These are phyloP conservation scores for Gryllus bimaculatus DNA, from an alignment of 1,140 invertebrate genomes.

Conservation along the genomic window DNA sequence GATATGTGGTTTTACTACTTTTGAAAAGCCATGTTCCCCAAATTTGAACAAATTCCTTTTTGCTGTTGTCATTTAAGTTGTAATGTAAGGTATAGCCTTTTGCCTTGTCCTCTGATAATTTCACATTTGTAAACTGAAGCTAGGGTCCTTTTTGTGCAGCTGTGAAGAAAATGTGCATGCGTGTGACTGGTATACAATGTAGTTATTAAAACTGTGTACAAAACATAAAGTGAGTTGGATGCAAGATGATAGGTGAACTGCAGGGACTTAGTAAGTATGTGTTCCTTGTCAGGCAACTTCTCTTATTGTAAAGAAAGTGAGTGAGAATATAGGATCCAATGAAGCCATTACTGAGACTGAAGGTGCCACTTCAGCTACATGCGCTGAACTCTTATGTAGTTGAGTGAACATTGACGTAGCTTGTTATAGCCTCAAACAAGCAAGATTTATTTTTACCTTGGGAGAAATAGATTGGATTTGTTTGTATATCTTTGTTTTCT, in stretches of 20 bases:
- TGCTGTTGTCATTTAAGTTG: slow-evolving; percentile 8
- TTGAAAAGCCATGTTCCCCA: slow-evolving; percentile 8
- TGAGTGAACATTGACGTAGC: slow-evolving; percentile 6
- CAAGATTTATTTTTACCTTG: slow-evolving; percentile 16
- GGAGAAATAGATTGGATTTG: slow-evolving; percentile 15
- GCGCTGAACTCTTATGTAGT: slow-evolving; percentile 13
- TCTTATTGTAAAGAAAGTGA: slow-evolving; percentile 7
- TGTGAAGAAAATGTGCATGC: slow-evolving; percentile 8
- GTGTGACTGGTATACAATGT: slow-evolving; percentile 9
- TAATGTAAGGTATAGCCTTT: slow-evolving; percentile 17
- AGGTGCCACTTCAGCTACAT: slow-evolving; percentile 14
- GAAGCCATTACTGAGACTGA: slow-evolving; percentile 14
- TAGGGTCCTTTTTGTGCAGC: slow-evolving; percentile 12
- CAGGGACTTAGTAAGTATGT: slow-evolving; percentile 4
- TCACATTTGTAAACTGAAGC: slow-evolving; percentile 8
- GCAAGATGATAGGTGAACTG: neutral
- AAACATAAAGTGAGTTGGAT: neutral
- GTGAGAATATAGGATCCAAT: neutral
- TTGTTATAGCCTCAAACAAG: slow-evolving; percentile 8
- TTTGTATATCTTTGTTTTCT: slow-evolving; percentile 12
- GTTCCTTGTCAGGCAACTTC: neutral
- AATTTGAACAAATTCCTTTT: slow-evolving; percentile 9
- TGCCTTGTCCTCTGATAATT: slow-evolving; percentile 20
- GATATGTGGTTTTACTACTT: slow-evolving; percentile 8
- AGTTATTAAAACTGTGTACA: slow-evolving; percentile 11